Conservation (phyloP, 1,140 invertebrate species). For the Ceratoteleas bidentatus region DNA sequence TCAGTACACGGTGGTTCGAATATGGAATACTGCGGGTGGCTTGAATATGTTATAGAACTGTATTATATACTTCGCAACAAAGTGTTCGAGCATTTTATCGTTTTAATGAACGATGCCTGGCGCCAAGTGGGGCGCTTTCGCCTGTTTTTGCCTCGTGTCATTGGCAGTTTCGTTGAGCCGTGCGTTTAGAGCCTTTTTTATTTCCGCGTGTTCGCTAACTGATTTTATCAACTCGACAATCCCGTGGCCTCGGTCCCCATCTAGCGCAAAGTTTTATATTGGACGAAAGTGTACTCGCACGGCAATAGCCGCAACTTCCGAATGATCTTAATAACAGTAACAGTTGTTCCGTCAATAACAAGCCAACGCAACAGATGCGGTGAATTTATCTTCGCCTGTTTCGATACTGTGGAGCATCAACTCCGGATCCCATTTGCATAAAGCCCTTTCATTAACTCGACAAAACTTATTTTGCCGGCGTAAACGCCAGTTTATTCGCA, state of each 20-base stretch:
- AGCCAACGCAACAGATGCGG: conserved; percentile 32
- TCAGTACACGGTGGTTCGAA: conserved; percentile 27
- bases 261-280: conserved; percentile 26
- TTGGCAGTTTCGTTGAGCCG: too few relatives aligned
- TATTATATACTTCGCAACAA: conserved; percentile 45
- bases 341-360: conserved; percentile 21
- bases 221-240: conserved; percentile 31
- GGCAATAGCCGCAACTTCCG: conserved; percentile 15
- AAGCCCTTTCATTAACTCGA: conserved; percentile 15
- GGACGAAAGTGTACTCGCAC: conserved; percentile 12
- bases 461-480: conserved; percentile 8
- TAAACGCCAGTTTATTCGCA: conserved; percentile 8
- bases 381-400: conserved; percentile 22
- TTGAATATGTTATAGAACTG: conserved; percentile 45
- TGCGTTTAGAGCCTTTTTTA: neutral
- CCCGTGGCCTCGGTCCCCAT: conserved; percentile 1
- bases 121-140: conserved; percentile 11
- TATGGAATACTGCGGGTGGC: conserved; percentile 44
- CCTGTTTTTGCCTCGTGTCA: neutral
- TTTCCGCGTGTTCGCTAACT: conserved; percentile 14
- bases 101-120: conserved; percentile 15
- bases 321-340: conserved; percentile 32
- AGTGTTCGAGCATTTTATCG: conserved; percentile 33
- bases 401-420: conserved; percentile 9
- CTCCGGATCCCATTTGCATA: conserved; percentile 9